Conservation (phyloP, 2,888 invertebrate genomes). For the Busseola fusca region DNA sequence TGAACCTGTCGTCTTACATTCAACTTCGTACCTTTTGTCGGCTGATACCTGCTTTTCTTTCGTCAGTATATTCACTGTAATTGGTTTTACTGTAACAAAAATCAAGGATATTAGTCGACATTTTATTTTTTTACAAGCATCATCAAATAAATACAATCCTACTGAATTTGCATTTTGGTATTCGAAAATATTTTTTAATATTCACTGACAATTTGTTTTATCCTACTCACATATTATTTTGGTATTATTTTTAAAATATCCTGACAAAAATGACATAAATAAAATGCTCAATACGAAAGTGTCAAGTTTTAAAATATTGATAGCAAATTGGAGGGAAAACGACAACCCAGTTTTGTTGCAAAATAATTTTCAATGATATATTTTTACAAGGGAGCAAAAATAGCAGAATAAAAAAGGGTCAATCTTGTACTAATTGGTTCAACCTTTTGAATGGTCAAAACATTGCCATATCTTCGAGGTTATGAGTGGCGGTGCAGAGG, state of each 20-base stretch:
- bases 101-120: not conserved
- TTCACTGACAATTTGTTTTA: not conserved
- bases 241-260: not conserved
- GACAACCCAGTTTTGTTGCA: not conserved
- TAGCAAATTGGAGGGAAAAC: conserved; percentile 12
- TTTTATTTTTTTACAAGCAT: not conserved
- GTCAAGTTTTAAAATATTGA: conserved; percentile 30
- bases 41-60: conserved; percentile 95
- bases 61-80: conserved; percentile 94
- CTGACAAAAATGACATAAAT: conserved; percentile 8
- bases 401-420: too few species aligned
- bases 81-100: conserved; percentile 94
- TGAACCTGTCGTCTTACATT: conserved; percentile 95
- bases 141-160: not conserved
- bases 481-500: too few species aligned
- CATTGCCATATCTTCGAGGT: not conserved
- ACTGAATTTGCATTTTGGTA: not conserved
- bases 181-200: not conserved
- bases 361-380: not conserved
- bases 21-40: conserved; percentile 95
- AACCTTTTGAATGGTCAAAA: not conserved
- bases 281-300: conserved; percentile 19
- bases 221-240: too few species aligned
- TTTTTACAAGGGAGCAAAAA: conserved; percentile 1
- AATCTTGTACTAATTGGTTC: not conserved